A percentile compares a stretch with the other conserved stretches of the same genome.
Conservation (phyloP, 2,888 invertebrate genomes). For the Phalera bucephala region DNA sequence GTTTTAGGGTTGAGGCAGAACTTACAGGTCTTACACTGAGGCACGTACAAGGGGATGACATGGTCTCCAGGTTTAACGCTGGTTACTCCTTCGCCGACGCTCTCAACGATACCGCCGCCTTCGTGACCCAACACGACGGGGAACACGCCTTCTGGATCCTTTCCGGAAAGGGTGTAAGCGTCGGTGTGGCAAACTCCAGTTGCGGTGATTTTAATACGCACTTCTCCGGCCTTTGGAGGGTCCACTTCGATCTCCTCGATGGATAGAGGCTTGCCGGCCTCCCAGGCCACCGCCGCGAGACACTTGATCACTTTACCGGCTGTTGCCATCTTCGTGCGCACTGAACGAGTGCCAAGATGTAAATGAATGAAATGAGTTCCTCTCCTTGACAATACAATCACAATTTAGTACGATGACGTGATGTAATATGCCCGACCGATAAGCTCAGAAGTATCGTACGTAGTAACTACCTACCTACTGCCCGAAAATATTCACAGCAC, state of each 20-base stretch:
- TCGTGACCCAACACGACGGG: slow-evolving; percentile 98
- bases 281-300: slow-evolving; percentile 98
- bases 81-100: slow-evolving; percentile 96
- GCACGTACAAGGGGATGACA: slow-evolving; percentile 98
- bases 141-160: slow-evolving; percentile 95
- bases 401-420: slow-evolving; percentile 18
- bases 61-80: slow-evolving; percentile 95
- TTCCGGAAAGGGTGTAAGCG: slow-evolving; percentile 93
- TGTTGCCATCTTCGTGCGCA: slow-evolving; percentile 60
- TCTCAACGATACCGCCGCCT: slow-evolving; percentile 98
- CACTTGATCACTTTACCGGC: slow-evolving; percentile 91
- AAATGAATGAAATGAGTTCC: slow-evolving; percentile 30
- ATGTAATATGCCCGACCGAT: slow-evolving; percentile 31
- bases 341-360: slow-evolving; percentile 32
- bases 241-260: slow-evolving; percentile 97
- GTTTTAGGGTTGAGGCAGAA: slow-evolving; percentile 98
- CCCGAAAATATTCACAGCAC: not conserved
- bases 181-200: slow-evolving; percentile 97
- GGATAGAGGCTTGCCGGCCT: slow-evolving; percentile 92
- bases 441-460: too few relatives aligned
- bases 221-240: slow-evolving; percentile 97
- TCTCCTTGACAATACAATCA: slow-evolving; percentile 8
- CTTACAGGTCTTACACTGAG: slow-evolving; percentile 98
- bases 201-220: slow-evolving; percentile 90
- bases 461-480: too few relatives aligned